Conservation (phyloP, 2,888 invertebrate genomes). For the Autographa pulchrina region DNA sequence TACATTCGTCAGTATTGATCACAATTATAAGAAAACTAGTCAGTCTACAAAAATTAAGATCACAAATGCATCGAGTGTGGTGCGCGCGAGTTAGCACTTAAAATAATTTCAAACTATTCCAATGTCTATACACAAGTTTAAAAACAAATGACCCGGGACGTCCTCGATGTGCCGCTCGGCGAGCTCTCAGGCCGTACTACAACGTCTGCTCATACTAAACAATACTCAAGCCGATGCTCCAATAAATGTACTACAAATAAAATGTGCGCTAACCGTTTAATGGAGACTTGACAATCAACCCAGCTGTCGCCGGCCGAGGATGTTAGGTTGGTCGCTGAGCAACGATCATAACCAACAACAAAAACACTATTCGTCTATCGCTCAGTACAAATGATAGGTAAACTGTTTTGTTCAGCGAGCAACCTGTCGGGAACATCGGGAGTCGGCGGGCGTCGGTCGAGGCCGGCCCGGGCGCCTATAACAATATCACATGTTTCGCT, state of each 20-base stretch:
- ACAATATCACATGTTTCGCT: constrained; percentile 75
- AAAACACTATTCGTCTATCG: constrained; percentile 25
- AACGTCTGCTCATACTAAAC: constrained; percentile 49
- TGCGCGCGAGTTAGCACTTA: constrained; percentile 72
- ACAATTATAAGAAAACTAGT: constrained; percentile 62
- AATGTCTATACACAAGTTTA: constrained; percentile 82
- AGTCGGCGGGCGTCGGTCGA: constrained; percentile 50
- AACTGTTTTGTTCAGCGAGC: constrained; percentile 14
- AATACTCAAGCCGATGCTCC: constrained; percentile 53
- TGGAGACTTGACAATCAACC: constrained; percentile 42
- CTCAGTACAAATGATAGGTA: constrained; percentile 27
- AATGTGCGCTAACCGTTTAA: constrained; percentile 51
- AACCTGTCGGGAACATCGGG: constrained; percentile 15
- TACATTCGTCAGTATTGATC: constrained; percentile 46
- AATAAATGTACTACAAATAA: constrained; percentile 46
- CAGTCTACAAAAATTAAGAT: constrained; percentile 63
- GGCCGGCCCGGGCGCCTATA: constrained; percentile 70
- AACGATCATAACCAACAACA: constrained; percentile 26
- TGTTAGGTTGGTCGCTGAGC: constrained; percentile 17
- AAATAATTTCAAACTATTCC: constrained; percentile 78
- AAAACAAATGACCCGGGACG: constrained; percentile 81
- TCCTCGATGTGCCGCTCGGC: constrained; percentile 56
- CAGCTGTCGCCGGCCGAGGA: constrained; percentile 30
- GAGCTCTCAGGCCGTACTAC: constrained; percentile 23
- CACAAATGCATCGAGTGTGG: constrained; percentile 56